Evolutionary conservation across 2,113 vertebrate genomes (phyloP).

Genomic region (Aptenodytes patagonicus): DNA sequence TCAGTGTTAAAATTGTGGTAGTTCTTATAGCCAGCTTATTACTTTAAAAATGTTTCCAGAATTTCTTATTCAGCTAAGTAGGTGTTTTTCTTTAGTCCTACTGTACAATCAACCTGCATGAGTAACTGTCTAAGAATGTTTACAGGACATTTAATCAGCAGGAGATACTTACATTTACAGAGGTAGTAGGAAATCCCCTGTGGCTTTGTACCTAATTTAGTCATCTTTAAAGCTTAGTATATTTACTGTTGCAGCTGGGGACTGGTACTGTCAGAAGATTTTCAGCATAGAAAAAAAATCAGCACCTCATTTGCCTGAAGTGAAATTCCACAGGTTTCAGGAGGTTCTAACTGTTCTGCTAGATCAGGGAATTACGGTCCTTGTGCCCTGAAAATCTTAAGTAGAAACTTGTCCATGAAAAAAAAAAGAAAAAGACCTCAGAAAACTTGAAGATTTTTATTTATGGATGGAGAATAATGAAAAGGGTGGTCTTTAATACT

Average conservation of each 20-base stretch:
- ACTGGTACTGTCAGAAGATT: background rate
- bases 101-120: conserved; percentile 6
- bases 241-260: conserved; percentile 18
- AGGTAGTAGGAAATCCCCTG: conserved; percentile 32
- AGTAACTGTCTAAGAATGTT: conserved; percentile 46
- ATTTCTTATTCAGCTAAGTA: background rate
- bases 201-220: conserved; percentile 23
- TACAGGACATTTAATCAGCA: conserved; percentile 19
- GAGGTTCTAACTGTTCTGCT: background rate
- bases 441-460: background rate
- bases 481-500: background rate
- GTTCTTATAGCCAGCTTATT: background rate
- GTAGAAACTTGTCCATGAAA: background rate
- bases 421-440: background rate
- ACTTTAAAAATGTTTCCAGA: background rate
- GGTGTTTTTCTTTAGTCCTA: background rate
- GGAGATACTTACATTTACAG: conserved; percentile 12
- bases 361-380: background rate
- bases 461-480: background rate
- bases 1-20: background rate
- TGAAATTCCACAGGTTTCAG: background rate
- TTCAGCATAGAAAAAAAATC: background rate
- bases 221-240: background rate
- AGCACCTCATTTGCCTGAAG: background rate
- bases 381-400: background rate